Conservation (phyloP, 37 sponge, comb jelly and placozoan genomes). For the Diacarnus erythraeanus region DNA sequence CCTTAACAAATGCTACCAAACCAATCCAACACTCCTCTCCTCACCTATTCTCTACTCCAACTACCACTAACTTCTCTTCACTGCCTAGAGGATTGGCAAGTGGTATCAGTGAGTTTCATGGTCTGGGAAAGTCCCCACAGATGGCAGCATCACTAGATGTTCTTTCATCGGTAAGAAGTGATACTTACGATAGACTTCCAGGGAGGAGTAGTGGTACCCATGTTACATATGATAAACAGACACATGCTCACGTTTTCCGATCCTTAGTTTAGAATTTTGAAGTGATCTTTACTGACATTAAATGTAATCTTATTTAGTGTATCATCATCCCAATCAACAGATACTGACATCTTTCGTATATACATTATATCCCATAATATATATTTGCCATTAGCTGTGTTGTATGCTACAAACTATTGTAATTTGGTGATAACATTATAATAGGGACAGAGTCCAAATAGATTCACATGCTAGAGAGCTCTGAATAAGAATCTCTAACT, state of each 20-base stretch:
- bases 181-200: background rate
- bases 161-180: background rate
- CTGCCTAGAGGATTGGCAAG: background rate
- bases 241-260: conserved; percentile 14
- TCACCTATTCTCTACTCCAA: background rate
- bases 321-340: too few relatives aligned
- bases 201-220: background rate
- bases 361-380: too few relatives aligned
- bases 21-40: background rate
- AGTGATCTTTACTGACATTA: too few relatives aligned
- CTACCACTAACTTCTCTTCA: background rate
- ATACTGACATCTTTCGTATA: too few relatives aligned
- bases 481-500: too few relatives aligned
- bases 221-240: conserved; percentile 22
- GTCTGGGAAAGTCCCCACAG: background rate
- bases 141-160: background rate
- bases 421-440: too few relatives aligned
- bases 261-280: conserved; percentile 40
- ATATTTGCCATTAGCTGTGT: too few relatives aligned
- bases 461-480: too few relatives aligned
- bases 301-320: too few relatives aligned
- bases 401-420: too few relatives aligned
- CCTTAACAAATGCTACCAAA: background rate
- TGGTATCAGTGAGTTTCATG: background rate
- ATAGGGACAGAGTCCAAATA: too few relatives aligned